These are phyloP conservation scores for Slavum lentiscoides DNA, from an alignment of 2,888 invertebrate genomes.

Conservation along the genomic window DNA sequence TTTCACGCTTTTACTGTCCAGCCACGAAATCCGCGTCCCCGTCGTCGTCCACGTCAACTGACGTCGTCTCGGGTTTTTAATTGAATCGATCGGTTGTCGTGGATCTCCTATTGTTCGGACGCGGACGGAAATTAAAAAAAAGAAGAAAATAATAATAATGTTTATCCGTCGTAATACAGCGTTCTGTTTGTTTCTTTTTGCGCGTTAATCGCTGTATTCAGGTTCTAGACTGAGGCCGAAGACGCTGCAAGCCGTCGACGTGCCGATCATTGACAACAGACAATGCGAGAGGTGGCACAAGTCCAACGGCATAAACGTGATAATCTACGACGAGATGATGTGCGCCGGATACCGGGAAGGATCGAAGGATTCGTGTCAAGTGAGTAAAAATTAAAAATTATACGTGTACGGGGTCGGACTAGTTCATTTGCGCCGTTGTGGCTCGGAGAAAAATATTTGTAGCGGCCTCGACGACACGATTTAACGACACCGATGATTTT, in stretches of 20 bases:
- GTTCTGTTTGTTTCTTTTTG: slow-evolving; percentile 41
- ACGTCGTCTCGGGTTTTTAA: no score
- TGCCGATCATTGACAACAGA: slow-evolving; percentile 89
- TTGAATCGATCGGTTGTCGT: no score
- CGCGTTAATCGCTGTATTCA: slow-evolving; percentile 60
- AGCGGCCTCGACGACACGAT: no score
- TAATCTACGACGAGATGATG: slow-evolving; percentile 93
- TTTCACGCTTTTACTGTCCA: no score
- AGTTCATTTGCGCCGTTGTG: no score
- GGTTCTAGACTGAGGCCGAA: slow-evolving; percentile 86
- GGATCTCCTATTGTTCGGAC: no score
- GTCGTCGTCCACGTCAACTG: no score
- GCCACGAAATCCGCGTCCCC: no score
- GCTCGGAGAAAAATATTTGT: no score
- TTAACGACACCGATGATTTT: no score
- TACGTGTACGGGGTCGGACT: no score
- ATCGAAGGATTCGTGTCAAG: slow-evolving; percentile 78
- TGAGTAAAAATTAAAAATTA: slow-evolving; percentile 55
- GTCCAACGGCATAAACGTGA: slow-evolving; percentile 79
- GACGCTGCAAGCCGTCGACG: slow-evolving; percentile 87
- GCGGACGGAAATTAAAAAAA: no score
- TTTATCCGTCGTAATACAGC: neutral
- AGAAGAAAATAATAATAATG: neutral
- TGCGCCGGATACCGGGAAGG: slow-evolving; percentile 90
- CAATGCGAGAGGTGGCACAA: slow-evolving; percentile 73